Evolutionary conservation across 2,797 vertebrate species (phyloP).

Genomic region (Thaleichthys pacificus): DNA sequence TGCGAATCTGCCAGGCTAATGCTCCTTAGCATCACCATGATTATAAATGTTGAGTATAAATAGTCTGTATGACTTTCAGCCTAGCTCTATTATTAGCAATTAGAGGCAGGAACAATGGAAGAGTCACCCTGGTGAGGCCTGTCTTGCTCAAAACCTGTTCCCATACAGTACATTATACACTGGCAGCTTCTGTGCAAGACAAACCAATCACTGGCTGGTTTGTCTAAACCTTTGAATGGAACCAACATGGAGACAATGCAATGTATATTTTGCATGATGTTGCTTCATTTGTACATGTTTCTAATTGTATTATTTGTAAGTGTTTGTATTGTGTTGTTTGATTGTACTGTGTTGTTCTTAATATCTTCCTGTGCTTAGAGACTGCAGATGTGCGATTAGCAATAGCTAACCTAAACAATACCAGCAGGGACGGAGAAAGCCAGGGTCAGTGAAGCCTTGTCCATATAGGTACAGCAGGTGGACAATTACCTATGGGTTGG

Average conservation of each 20-base stretch:
- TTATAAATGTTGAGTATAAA: slow-evolving; percentile 3
- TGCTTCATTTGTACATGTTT: background rate
- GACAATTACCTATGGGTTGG: background rate
- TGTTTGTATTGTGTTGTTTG: background rate
- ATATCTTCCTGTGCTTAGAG: background rate
- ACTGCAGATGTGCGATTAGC: background rate
- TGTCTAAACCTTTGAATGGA: too few relatives aligned
- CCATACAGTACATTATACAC: background rate
- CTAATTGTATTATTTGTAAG: background rate
- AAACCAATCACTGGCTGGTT: too few relatives aligned
- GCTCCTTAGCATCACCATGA: slow-evolving; percentile 6
- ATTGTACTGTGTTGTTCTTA: background rate
- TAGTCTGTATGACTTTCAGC: background rate
- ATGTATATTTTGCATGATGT: too few relatives aligned
- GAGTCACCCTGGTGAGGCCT: background rate
- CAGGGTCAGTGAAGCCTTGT: too few relatives aligned
- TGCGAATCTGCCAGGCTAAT: background rate
- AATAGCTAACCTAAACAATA: too few relatives aligned
- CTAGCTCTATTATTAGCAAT: background rate
- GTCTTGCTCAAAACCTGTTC: background rate
- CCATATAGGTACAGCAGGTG: too few relatives aligned
- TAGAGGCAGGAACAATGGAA: background rate
- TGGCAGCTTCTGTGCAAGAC: too few relatives aligned
- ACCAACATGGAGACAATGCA: too few relatives aligned
- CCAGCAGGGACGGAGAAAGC: too few relatives aligned